These are phyloP conservation scores for Neolamprologus devosi DNA, from an alignment of 2,113 vertebrate species.

Conservation along the genomic window DNA sequence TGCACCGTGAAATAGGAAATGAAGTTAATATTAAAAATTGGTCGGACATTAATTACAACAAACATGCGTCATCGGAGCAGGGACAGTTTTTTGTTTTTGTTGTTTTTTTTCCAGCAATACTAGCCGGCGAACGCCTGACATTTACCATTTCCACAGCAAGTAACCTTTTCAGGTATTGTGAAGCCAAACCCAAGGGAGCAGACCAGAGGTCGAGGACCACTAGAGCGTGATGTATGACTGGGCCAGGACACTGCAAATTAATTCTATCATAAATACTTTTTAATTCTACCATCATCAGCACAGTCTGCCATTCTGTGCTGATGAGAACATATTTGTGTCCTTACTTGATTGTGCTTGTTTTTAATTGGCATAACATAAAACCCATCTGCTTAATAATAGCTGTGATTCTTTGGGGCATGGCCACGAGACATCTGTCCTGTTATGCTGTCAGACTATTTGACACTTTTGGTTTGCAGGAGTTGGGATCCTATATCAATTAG, in stretches of 20 bases:
- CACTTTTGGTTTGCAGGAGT: neutral
- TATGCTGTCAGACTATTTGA: neutral
- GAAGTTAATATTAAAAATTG: neutral
- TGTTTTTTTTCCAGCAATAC: neutral
- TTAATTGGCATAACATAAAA: neutral
- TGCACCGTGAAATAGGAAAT: neutral
- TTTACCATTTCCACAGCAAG: neutral
- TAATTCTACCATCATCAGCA: neutral
- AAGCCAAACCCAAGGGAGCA: neutral
- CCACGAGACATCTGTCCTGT: neutral
- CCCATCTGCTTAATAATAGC: neutral
- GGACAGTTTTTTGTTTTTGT: neutral
- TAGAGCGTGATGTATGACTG: neutral
- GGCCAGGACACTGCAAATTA: constrained; percentile 1
- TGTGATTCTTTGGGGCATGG: neutral
- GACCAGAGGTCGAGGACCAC: constrained; percentile 16
- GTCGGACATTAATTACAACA: neutral
- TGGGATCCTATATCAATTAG: neutral
- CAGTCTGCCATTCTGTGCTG: neutral
- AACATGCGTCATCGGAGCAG: neutral
- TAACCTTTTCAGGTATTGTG: constrained; percentile 20
- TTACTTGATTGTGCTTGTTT: neutral
- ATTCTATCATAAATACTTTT: neutral
- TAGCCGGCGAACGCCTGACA: neutral
- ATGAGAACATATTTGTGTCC: neutral